Base-by-base conservation (phyloP, 2,888 invertebrate species). In the Peribatodes rhomboidaria region DNA sequence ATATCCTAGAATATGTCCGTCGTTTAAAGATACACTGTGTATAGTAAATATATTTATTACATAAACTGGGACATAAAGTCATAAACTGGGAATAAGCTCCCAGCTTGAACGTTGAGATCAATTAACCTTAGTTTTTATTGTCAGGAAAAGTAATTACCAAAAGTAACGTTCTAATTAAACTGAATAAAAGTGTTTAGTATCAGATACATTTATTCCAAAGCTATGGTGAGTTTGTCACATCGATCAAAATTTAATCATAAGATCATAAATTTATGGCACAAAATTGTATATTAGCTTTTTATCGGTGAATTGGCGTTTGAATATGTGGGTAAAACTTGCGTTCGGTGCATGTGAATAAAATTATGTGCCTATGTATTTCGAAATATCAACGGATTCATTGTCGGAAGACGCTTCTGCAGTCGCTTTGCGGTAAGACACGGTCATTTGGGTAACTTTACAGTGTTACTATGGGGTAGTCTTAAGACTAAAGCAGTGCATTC, bases 341-440 rank as follows among this genome's bases (percentile, higher is more conserved):
- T 53, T 64, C 35, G 41, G 59, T 54, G 64, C 64, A 64, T 64
- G 64, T 44, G 35, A 37, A 37, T 54, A 44, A 63, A 44, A 63
- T 27, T 39, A 37, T 56, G 16, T 35, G 49, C 37, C 6, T 46
- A 50, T 35, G 16, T 47, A 56, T 46, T 10, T 53, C 4, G 14
- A n/a, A 37, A 9, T 20, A 11, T 54, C 37, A 61, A 20, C 1
- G 31, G 58, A 37, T 22, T 42, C 14, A 55, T 31, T 54, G 4
- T 37, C 47, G 18, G 41, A 53, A 35, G 41, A 49, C 27, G 64
- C 59, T 64, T 64, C 33, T 49, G 59, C 64, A 49, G 47, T 33
- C 35, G 64, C 64, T 55, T 64, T 59, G 54, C 54, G 64, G 64
- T 55, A 59, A 64, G 54, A 33, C 35, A 39, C 35, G 54, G 41